A percentile compares a stretch with the other conserved stretches of the same genome.
phyloP scores from a whole-genome alignment of 2,797 vertebrate genomes.

The Prunella strophiata region DNA sequence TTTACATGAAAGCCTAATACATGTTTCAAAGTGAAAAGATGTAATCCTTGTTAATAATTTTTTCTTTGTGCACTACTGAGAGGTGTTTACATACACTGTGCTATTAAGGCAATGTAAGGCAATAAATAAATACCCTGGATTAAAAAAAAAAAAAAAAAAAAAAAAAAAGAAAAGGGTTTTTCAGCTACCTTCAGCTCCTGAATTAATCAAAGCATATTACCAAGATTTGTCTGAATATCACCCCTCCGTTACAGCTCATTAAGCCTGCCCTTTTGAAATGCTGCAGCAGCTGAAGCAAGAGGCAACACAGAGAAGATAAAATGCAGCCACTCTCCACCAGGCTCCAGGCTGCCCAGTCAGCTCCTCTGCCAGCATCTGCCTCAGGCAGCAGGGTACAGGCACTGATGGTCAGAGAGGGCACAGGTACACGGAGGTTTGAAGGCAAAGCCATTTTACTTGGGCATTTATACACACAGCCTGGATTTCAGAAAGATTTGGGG shows the following conservation, averaged over 20 bases:
- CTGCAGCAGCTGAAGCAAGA: not conserved
- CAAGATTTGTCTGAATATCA: not conserved
- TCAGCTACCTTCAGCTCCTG: not conserved
- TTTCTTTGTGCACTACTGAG: not conserved
- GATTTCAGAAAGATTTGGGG: not conserved
- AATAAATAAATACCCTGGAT: not conserved
- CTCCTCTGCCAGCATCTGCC: not conserved
- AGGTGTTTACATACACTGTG: not conserved
- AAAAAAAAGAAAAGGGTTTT: not conserved
- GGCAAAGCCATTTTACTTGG: not conserved
- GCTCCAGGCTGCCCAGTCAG: not conserved
- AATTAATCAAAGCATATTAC: not conserved
- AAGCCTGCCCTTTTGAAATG: slow-evolving; percentile 7
- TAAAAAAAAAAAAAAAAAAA: not conserved
- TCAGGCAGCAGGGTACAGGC: not conserved
- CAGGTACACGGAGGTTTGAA: not conserved
- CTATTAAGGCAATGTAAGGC: not conserved
- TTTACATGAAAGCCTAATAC: not conserved
- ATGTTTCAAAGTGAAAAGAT: not conserved
- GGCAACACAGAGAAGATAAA: not conserved
- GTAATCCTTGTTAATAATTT: not conserved
- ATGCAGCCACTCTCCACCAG: rapidly evolving
- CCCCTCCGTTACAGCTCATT: not conserved
- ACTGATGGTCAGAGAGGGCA: not conserved
- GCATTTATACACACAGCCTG: rapidly evolving